Percentiles rank a stretch among this genome's conserved stretches.
Evolutionary conservation across 2,797 vertebrate species (phyloP).

Genomic region (Luscinia megarhynchos): DNA sequence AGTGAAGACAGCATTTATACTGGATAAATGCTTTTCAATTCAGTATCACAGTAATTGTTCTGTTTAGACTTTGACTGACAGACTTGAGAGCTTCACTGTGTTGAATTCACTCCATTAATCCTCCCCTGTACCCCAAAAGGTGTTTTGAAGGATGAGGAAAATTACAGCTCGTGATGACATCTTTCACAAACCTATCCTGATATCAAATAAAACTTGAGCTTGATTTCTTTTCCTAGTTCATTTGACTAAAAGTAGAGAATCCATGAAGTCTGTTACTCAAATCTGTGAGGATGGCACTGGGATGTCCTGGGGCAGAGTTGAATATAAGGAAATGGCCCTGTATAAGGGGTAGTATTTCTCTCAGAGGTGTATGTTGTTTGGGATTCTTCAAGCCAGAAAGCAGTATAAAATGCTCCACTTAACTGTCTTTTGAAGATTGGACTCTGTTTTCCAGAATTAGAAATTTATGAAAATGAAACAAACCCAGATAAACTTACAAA

Average conservation of each 20-base stretch:
- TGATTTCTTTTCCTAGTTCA: neutral
- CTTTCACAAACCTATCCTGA: neutral
- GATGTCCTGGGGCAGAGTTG: neutral
- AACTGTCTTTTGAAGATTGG: neutral
- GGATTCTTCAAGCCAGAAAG: neutral
- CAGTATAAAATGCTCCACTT: neutral
- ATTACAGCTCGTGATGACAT: neutral
- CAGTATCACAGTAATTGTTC: neutral
- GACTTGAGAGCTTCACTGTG: neutral
- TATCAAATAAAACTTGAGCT: neutral
- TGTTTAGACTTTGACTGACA: neutral
- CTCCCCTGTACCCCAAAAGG: neutral
- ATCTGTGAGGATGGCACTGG: neutral
- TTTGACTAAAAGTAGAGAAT: neutral
- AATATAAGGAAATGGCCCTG: neutral
- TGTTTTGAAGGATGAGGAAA: neutral
- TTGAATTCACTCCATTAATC: neutral
- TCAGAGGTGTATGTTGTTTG: rapidly evolving
- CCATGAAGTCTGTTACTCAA: neutral
- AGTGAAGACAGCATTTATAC: neutral
- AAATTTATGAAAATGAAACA: neutral
- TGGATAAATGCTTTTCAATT: neutral
- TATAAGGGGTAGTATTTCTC: neutral
- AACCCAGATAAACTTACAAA: neutral
- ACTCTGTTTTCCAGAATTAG: neutral